These are phyloP conservation scores for Scatophagus argus DNA, from an alignment of 2,113 vertebrate genomes.

Conservation along the genomic window DNA sequence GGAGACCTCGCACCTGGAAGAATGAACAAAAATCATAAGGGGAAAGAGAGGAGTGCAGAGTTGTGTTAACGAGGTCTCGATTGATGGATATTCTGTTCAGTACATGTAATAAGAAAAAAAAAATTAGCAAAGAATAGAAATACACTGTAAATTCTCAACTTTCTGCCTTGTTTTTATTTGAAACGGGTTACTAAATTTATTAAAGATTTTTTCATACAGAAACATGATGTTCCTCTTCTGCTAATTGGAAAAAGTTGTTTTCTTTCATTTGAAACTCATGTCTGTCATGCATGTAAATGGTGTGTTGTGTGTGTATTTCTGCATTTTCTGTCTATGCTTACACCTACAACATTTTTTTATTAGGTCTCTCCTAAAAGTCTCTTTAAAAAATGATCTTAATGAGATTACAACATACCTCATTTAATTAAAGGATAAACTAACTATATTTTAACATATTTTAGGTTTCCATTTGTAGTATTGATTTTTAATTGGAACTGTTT, in stretches of 20 bases:
- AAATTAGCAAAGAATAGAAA: conserved; percentile 29
- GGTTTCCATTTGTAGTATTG: too few species aligned
- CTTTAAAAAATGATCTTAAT: too few species aligned
- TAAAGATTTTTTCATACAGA: background rate
- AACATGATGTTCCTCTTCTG: background rate
- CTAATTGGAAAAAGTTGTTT: too few species aligned
- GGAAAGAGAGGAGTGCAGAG: conserved; percentile 61
- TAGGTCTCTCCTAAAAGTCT: background rate
- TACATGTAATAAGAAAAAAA: conserved; percentile 28
- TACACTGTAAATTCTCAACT: conserved; percentile 50
- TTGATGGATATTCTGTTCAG: conserved; percentile 34
- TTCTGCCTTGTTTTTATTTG: conserved; percentile 8
- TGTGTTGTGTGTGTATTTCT: background rate
- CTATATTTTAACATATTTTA: background rate
- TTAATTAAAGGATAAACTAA: too few species aligned
- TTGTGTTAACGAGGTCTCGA: conserved; percentile 32
- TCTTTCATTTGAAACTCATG: background rate
- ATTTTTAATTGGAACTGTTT: background rate
- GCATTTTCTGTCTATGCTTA: background rate
- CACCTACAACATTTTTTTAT: background rate
- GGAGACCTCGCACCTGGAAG: conserved; percentile 78
- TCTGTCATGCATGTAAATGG: background rate
- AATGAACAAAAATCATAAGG: conserved; percentile 55
- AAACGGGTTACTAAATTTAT: background rate
- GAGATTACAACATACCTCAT: too few species aligned